Base-by-base conservation (phyloP, 1,140 invertebrate species). In the Plectus sambesii region DNA sequence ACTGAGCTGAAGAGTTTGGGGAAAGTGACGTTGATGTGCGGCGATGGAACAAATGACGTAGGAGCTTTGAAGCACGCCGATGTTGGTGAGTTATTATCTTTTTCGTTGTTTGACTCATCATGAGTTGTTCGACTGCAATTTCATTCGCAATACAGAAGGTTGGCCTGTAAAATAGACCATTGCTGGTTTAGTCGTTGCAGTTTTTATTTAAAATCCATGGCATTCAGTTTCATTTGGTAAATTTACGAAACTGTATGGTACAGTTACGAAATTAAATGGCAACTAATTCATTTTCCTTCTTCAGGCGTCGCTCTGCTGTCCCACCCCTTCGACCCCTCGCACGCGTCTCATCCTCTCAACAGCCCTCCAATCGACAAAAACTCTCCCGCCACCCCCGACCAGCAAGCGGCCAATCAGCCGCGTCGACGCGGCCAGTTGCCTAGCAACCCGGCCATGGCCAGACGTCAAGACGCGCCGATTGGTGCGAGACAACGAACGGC, bases 1-100 rank as follows among this genome's bases (percentile, higher is more conserved):
- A 83, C 86, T 1, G 80, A 81, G 6, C 71, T 97, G 24, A 94
- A 94, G 70, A 75, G 79, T 24, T 68, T 88, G 1, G 93, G 93
- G 19, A 92, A 80, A 66, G 78, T 78, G 2, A 94, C 90, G 0
- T 71, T 99, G 0, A 99, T 99, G 94, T 98, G 93, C 71, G 94
- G 94, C n/a, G 94, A 99, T 77, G 94, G 94, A 51, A 99, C 94
- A 1, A 99, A 99, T 74, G 94, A 99, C 76, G 94, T 99, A 22
- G 94, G 94, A n/a, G 94, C 94, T 20, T 75, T 99, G 6, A 99
- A 98, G 77, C 93, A 99, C 74, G 88, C 94, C 29, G 81, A 93
- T 74, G 87, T 93, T 69, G 88, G 87, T 80, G 57, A 59, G 70
- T 57, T 56, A 40, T 36, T 6, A 45, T 49, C 40, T 51, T 51